These are phyloP conservation scores for Cyclophora punctaria DNA, from an alignment of 2,888 invertebrate species.

Conservation along the genomic window DNA sequence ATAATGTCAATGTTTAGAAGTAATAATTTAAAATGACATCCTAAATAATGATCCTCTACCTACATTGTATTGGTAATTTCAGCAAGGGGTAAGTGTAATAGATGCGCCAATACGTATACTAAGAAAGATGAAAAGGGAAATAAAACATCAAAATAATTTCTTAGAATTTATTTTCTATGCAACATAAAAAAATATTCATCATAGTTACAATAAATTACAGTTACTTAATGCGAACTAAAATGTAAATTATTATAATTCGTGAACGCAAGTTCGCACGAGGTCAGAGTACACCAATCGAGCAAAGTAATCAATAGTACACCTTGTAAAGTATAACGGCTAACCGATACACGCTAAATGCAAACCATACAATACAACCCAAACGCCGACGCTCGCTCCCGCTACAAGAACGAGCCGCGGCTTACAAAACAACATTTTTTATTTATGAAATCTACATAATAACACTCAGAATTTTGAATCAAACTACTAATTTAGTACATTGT, in stretches of 20 bases:
- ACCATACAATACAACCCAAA: no score
- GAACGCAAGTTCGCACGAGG: constrained; percentile 47
- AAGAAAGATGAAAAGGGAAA: constrained; percentile 3
- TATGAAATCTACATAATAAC: constrained; percentile 1
- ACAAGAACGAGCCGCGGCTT: no score
- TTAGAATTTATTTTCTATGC: constrained; percentile 76
- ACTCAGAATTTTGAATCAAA: neutral
- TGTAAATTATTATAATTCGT: constrained; percentile 61
- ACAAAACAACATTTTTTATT: constrained; percentile 6
- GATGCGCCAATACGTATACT: neutral
- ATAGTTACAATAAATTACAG: constrained; percentile 74
- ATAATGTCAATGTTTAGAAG: no score
- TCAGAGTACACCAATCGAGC: constrained; percentile 30
- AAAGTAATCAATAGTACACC: constrained; percentile 31
- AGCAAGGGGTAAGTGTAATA: no score
- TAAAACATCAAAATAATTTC: constrained; percentile 50
- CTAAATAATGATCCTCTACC: no score
- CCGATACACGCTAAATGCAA: no score
- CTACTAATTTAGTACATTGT: no score
- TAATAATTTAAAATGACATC: no score
- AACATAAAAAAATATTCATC: constrained; percentile 77
- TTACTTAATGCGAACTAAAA: constrained; percentile 70
- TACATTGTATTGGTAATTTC: no score
- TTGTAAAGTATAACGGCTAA: constrained; percentile 41
- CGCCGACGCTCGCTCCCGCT: no score